These are phyloP conservation scores for Galagoides demidoff DNA, from an alignment of 2,797 vertebrate genomes.

Conservation along the genomic window DNA sequence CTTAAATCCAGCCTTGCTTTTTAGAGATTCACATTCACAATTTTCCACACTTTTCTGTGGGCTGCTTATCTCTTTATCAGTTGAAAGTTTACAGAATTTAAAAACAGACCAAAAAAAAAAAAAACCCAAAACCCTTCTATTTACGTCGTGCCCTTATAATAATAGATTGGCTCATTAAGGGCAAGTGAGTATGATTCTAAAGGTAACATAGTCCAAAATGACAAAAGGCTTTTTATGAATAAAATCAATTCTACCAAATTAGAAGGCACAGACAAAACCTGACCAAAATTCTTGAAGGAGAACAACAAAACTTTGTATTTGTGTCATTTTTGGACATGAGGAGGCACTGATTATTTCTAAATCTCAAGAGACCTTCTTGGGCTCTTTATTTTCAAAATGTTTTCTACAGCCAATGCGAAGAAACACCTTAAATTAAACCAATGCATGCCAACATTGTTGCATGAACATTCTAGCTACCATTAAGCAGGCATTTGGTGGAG, in stretches of 20 bases:
- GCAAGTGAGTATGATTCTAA: slow-evolving; percentile 67
- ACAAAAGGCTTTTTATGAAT: slow-evolving; percentile 60
- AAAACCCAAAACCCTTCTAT: slow-evolving; percentile 33
- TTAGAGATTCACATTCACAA: not conserved
- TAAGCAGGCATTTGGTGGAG: slow-evolving; percentile 83
- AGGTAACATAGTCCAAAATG: slow-evolving; percentile 58
- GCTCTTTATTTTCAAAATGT: slow-evolving; percentile 54
- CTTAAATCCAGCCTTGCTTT: slow-evolving; percentile 7
- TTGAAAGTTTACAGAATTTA: slow-evolving; percentile 70
- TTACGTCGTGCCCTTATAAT: slow-evolving; percentile 63
- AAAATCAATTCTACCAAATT: slow-evolving; percentile 68
- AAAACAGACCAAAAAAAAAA: slow-evolving; percentile 57
- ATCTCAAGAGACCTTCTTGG: not conserved
- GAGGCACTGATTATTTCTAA: slow-evolving; percentile 53
- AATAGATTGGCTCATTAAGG: slow-evolving; percentile 54
- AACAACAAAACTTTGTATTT: not conserved
- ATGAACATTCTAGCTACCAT: slow-evolving; percentile 68
- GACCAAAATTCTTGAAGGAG: not conserved
- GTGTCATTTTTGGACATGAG: not conserved
- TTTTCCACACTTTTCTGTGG: not conserved
- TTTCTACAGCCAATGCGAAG: slow-evolving; percentile 65
- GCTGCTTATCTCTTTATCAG: slow-evolving; percentile 59
- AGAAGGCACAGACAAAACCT: slow-evolving; percentile 42
- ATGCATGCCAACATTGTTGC: slow-evolving; percentile 71
- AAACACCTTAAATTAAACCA: slow-evolving; percentile 37